These are phyloP conservation scores for Tenthredo notha DNA, from an alignment of 2,888 invertebrate genomes.

Conservation along the genomic window DNA sequence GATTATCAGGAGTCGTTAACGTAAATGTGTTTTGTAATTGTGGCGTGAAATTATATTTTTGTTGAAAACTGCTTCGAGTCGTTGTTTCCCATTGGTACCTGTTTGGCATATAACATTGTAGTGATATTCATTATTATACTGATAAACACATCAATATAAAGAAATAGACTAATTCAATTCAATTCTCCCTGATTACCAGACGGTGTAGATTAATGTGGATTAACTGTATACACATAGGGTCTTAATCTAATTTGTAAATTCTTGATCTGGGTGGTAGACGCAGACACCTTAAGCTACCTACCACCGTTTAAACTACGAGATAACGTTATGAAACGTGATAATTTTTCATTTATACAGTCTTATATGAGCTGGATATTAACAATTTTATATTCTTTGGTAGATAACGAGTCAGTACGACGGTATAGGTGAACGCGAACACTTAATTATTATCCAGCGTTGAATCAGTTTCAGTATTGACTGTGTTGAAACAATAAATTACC, in stretches of 20 bases:
- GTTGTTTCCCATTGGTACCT: slow-evolving; percentile 75
- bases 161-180: background rate
- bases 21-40: slow-evolving; percentile 63
- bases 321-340: background rate
- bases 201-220: background rate
- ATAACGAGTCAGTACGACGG: background rate
- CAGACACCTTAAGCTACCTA: background rate
- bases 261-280: background rate
- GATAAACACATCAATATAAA: background rate
- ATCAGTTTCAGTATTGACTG: background rate
- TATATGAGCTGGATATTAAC: background rate
- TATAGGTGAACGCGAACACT: background rate
- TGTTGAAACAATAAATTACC: slow-evolving; percentile 35
- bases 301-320: slow-evolving; percentile 4
- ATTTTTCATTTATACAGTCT: background rate
- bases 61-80: slow-evolving; percentile 71
- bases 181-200: background rate
- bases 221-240: background rate
- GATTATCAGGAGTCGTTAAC: slow-evolving; percentile 62
- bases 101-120: slow-evolving; percentile 62
- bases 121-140: slow-evolving; percentile 19
- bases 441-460: background rate
- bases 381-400: background rate
- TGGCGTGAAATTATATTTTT: slow-evolving; percentile 68
- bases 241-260: background rate